Evolutionary conservation across 2,888 invertebrate genomes (phyloP), one percentile per base, ranked within the genome.

Genomic region (Archaeoteleia sp.): DNA sequence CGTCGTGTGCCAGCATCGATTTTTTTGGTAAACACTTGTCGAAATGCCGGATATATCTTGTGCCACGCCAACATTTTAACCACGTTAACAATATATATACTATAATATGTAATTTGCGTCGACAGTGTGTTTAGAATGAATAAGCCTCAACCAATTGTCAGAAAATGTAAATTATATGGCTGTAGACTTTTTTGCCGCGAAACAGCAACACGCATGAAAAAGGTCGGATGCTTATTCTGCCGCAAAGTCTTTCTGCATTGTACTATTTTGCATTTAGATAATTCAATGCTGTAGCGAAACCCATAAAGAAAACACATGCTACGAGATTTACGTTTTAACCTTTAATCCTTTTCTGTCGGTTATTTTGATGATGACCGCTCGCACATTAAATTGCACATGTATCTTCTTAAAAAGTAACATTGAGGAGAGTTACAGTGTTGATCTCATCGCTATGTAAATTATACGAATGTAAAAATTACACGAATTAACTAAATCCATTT

Each of bases 1-100:
- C 46, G 61, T 58, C 70, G 70, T 66, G 70, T 66, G 70, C 57
- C 69, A 32, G 39, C 32, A 20, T 10, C 43, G 39, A 29, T 53
- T 57, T 57, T 55, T 20, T 51, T 27, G 13, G 30, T 55, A 55
- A 68, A 63, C 60, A 63, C 63, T 60, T 55, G 53, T 12, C 17
- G 45, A 67, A 62, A 62, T 39, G 55, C 60, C 62, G 66, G 61
- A 70, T 68, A 68, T 60, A 57, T 61, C 51, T 58, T 51, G 9
- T 15, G 49, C 34, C 58, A 49, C 10, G 55, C 65, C 30, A 49
- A 62, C 53, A 39, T 54, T 60, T 61, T 54, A 49, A 51, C 58
- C 48, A 42, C 58, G 66, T 54, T 53, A 65, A 69, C 62, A 67
- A 61, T 57, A 51, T 61, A 39, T 23, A 46, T 42, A 42, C 1